Evolutionary conservation across 2,113 vertebrate species (phyloP).

Genomic region (Dolichallabes microphthalmus): DNA sequence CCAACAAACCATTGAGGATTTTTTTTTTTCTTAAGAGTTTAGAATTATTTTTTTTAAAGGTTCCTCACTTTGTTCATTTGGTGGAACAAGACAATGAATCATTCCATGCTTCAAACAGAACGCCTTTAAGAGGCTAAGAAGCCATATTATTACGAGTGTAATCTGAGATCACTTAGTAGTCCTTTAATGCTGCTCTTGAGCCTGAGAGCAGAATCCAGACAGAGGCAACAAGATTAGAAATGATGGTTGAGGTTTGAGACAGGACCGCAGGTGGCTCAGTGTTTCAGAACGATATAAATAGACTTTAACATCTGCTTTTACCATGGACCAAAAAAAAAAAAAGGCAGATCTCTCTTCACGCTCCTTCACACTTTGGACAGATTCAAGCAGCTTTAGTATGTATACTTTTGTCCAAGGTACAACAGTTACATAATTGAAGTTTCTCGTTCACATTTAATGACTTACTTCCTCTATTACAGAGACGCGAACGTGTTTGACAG

Average conservation of each 20-base stretch:
- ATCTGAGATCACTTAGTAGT: neutral
- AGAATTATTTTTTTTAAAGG: too few species aligned
- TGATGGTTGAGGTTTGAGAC: neutral
- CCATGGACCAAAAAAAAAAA: neutral
- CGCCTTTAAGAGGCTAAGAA: too few species aligned
- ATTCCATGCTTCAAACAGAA: neutral
- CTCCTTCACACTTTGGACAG: neutral
- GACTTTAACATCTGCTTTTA: conserved; percentile 8
- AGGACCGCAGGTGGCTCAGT: neutral
- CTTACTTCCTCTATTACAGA: conserved; percentile 12
- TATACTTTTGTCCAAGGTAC: neutral
- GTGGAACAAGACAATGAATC: neutral
- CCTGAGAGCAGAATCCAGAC: neutral
- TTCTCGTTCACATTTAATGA: conserved; percentile 31
- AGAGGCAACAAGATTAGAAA: neutral
- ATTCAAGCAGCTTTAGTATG: neutral
- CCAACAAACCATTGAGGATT: neutral
- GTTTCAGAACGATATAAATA: neutral
- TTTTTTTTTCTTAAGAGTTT: neutral
- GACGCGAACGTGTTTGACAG: neutral
- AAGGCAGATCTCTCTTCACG: neutral
- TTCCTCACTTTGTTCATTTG: neutral
- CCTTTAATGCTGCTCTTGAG: neutral
- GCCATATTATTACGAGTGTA: neutral
- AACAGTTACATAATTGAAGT: conserved; percentile 23